Evolutionary conservation across 2,797 vertebrate species (phyloP).

Genomic region (Pelobates cultripes): DNA sequence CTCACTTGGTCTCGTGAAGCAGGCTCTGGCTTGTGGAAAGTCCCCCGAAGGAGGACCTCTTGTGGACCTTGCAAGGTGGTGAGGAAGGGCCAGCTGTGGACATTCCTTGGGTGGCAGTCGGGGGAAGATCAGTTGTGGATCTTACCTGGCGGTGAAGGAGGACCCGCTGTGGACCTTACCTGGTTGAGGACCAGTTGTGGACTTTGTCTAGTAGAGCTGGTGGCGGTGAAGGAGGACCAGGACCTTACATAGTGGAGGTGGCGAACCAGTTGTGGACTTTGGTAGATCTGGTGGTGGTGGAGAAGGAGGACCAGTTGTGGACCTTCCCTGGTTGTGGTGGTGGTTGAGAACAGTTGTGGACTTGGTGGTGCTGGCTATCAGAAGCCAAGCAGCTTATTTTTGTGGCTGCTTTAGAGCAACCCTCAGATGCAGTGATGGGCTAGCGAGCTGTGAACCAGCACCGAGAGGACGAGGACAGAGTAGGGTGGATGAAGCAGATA

Average conservation of each 20-base stretch:
- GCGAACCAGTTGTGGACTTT: too few species aligned
- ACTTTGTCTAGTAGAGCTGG: too few species aligned
- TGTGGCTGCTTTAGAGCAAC: not conserved
- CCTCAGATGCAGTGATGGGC: slow-evolving; percentile 58
- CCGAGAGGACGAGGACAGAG: not conserved
- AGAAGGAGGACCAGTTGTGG: too few species aligned
- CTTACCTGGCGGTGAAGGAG: too few species aligned
- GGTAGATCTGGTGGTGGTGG: too few species aligned
- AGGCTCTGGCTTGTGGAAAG: slow-evolving; percentile 14
- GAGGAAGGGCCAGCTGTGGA: not conserved
- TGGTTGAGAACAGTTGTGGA: too few species aligned
- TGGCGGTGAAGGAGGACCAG: too few species aligned
- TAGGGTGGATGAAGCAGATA: slow-evolving; percentile 44
- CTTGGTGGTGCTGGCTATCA: not conserved
- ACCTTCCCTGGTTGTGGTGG: too few species aligned
- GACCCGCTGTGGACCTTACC: too few species aligned
- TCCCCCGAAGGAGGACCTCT: not conserved
- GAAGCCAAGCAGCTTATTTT: not conserved
- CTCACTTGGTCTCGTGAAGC: slow-evolving; percentile 15
- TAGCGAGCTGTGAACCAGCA: slow-evolving; percentile 21
- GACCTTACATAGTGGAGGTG: too few species aligned
- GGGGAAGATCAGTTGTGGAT: not conserved
- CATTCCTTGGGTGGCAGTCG: not conserved
- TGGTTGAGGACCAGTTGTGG: too few species aligned
- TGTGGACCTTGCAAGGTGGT: slow-evolving; percentile 50